Evolutionary conservation across 1,140 invertebrate genomes (phyloP), one percentile per base, ranked within the genome.

Genomic region (Periplaneta americana): DNA sequence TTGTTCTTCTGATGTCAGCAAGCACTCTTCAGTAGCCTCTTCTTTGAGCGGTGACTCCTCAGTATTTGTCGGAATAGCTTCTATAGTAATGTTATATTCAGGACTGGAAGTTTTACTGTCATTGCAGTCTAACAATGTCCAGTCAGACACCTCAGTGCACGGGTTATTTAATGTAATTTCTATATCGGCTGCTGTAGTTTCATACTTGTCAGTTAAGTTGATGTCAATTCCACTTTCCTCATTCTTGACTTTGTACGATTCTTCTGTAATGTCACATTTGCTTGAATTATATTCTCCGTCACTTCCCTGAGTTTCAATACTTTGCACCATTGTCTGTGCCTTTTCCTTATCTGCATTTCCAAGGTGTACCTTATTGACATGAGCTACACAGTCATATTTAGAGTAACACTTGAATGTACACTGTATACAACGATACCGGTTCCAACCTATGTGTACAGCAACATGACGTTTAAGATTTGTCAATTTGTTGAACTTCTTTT

Each of bases 371-470:
- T 82, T 87, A 39, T 85, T 86, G 33, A 86, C 87, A 83, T 90
- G 89, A 9, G 85, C 83, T 0, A 87, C 83, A 74, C 87, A 88
- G 35, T 88, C 87, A 37, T 83, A 85, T 81, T 88, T 88, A 36
- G 84, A 81, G 36, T 87, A 88, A 37, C 86, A 86, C 77, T 88
- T 87, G 79, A 87, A 90, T 33, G 86, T 82, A 81, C 89, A 90
- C 11, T 86, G 81, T 33, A 84, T 86, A 81, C 89, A 90, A 75
- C 86, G 86, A 82, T 86, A 90, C 57, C 88, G 84, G 83, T 86
- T 87, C 87, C 89, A 89, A 78, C 85, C 86, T 11, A 89, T 86
- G 82, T 90, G 89, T 34, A 85, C 84, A 1, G 88, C 87, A 85
- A 89, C 87, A 80, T 90, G 89, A 74, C 85, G 85, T 10, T 88